Conservation (phyloP, 2,113 vertebrate genomes). For the Toxotes jaculatrix region DNA sequence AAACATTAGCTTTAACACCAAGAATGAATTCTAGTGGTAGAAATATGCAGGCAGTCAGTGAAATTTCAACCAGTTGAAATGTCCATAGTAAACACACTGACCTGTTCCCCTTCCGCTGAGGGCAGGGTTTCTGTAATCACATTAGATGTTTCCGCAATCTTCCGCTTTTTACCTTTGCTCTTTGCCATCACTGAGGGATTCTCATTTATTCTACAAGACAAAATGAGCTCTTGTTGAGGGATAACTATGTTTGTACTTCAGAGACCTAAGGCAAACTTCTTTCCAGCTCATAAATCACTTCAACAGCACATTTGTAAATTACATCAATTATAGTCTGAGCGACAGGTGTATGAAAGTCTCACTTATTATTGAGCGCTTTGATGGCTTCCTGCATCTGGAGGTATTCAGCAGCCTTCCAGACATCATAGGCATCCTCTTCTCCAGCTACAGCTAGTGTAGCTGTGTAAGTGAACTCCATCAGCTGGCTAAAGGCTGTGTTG, state of each 20-base stretch:
- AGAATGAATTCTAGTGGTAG: neutral
- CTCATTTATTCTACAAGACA: constrained; percentile 86
- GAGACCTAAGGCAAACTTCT: neutral
- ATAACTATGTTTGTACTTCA: neutral
- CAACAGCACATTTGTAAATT: neutral
- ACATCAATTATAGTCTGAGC: neutral
- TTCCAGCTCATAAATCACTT: neutral
- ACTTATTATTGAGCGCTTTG: constrained; percentile 93
- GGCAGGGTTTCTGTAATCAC: constrained; percentile 94
- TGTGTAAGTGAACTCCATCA: constrained; percentile 99
- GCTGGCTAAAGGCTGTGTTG: constrained; percentile 94
- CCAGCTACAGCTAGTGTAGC: constrained; percentile 92
- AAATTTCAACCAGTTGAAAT: neutral
- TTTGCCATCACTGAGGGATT: constrained; percentile 78
- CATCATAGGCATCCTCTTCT: constrained; percentile 93
- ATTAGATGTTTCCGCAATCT: constrained; percentile 92
- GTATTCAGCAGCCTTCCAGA: constrained; percentile 98
- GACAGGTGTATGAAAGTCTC: neutral
- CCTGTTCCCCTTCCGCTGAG: constrained; percentile 86
- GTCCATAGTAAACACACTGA: constrained; percentile 33
- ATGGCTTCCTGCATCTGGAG: constrained; percentile 99
- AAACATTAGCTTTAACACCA: neutral
- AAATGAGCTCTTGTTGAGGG: constrained; percentile 1
- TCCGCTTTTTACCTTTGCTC: constrained; percentile 90
- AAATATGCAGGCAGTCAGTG: neutral